Percentiles rank a stretch among this genome's conserved stretches.
Evolutionary conservation across 2,797 vertebrate species (phyloP).

Genomic region (Alfaro cultratus): DNA sequence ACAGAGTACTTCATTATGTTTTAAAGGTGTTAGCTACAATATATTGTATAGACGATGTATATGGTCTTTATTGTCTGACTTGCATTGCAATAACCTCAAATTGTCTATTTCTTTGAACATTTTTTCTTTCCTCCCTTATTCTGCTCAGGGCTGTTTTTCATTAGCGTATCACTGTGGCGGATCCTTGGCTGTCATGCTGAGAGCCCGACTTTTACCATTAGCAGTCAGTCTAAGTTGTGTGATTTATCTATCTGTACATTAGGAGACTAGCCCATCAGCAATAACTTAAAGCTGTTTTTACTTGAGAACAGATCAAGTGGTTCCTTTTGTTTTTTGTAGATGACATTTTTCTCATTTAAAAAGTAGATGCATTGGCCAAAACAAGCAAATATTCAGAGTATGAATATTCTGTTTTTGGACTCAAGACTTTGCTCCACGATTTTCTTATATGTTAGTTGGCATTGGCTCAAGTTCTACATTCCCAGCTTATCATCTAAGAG

Average conservation of each 20-base stretch:
- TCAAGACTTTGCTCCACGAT: slow-evolving; percentile 10
- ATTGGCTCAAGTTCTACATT: slow-evolving; percentile 29
- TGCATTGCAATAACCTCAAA: slow-evolving; percentile 54
- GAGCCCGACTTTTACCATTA: slow-evolving; percentile 61
- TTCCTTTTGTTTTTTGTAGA: slow-evolving; percentile 37
- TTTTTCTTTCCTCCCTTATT: slow-evolving; percentile 10
- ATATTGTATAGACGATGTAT: slow-evolving; percentile 44
- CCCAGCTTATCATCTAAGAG: slow-evolving; percentile 56
- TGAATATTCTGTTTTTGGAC: slow-evolving; percentile 36
- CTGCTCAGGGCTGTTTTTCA: slow-evolving; percentile 65
- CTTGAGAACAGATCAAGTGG: slow-evolving; percentile 38
- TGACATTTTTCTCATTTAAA: slow-evolving; percentile 16
- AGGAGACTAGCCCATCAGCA: slow-evolving; percentile 37
- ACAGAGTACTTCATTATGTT: slow-evolving; percentile 37
- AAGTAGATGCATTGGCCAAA: slow-evolving; percentile 32
- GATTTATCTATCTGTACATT: slow-evolving; percentile 60
- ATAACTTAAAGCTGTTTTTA: slow-evolving; percentile 44
- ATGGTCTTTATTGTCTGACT: slow-evolving; percentile 26
- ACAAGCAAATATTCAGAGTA: slow-evolving; percentile 34
- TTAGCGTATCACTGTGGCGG: slow-evolving; percentile 56
- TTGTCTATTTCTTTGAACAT: slow-evolving; percentile 12
- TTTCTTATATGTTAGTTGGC: slow-evolving; percentile 32
- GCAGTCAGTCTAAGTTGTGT: slow-evolving; percentile 51
- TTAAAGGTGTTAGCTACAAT: slow-evolving; percentile 32
- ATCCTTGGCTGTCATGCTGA: slow-evolving; percentile 61